Percentiles rank a stretch among this genome's conserved stretches.
These are phyloP conservation scores for Trichogramma pretiosum DNA, from an alignment of 1,140 invertebrate species.

Conservation along the genomic window DNA sequence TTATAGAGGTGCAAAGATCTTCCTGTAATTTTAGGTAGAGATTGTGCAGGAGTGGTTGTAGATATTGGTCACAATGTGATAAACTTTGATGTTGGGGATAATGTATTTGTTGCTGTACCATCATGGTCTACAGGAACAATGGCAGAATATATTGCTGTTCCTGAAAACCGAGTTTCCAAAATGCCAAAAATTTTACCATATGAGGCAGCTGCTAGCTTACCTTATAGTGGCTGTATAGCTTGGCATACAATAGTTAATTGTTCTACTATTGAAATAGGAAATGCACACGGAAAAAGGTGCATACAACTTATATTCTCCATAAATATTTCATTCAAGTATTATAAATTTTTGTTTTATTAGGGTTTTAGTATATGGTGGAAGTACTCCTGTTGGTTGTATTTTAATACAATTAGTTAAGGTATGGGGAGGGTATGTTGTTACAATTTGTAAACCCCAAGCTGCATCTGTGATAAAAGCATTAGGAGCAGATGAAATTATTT, in stretches of 20 bases:
- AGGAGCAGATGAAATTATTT: conserved; percentile 49
- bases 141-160: conserved; percentile 53
- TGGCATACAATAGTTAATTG: conserved; percentile 55
- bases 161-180: conserved; percentile 49
- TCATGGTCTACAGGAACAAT: conserved; percentile 53
- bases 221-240: conserved; percentile 61
- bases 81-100: conserved; percentile 55
- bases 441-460: conserved; percentile 47
- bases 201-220: conserved; percentile 60
- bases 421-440: conserved; percentile 56
- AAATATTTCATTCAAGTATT: conserved; percentile 3
- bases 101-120: conserved; percentile 54
- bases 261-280: conserved; percentile 45
- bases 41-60: conserved; percentile 59
- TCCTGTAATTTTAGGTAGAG: conserved; percentile 58
- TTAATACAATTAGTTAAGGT: conserved; percentile 60
- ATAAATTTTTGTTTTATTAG: conserved; percentile 40
- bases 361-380: conserved; percentile 60
- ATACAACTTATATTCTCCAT: no score
- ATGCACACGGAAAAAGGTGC: conserved; percentile 52
- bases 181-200: conserved; percentile 60
- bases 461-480: conserved; percentile 48
- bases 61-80: conserved; percentile 54
- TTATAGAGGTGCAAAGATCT: conserved; percentile 46
- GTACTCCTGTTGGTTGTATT: conserved; percentile 62